phyloP scores from a whole-genome alignment of 2,797 vertebrate genomes.

The Percopsis omiscomaycus region DNA sequence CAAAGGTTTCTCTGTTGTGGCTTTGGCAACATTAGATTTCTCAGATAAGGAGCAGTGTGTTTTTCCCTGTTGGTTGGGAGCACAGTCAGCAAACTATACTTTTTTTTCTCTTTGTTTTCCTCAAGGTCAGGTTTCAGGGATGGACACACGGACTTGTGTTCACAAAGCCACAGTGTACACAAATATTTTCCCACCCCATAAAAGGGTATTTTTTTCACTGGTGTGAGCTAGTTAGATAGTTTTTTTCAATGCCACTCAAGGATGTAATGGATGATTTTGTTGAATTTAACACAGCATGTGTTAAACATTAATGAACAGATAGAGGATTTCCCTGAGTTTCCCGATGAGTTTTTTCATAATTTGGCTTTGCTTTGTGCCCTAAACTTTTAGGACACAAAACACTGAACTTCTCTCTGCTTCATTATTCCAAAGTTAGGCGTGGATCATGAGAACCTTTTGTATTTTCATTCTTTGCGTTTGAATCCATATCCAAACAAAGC shows the following conservation, averaged over 20 bases:
- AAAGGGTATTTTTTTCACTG: conserved; percentile 21
- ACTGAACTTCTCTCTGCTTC: conserved; percentile 30
- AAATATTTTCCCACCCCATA: conserved; percentile 16
- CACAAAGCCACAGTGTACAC: conserved; percentile 39
- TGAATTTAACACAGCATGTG: conserved; percentile 3
- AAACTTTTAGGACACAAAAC: conserved; percentile 17
- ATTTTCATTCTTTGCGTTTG: conserved; percentile 60
- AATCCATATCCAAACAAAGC: conserved; percentile 71
- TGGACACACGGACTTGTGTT: conserved; percentile 42
- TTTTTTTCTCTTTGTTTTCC: conserved; percentile 46
- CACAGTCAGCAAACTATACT: conserved; percentile 30
- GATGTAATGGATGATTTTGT: conserved; percentile 12
- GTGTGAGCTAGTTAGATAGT: too few relatives aligned
- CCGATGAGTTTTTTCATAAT: conserved; percentile 16
- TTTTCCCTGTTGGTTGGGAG: conserved; percentile 47
- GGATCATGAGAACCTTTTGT: conserved; percentile 64
- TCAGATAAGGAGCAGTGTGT: conserved; percentile 53
- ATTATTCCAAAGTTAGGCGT: conserved; percentile 48
- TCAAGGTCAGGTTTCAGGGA: conserved; percentile 58
- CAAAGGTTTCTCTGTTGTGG: conserved; percentile 63
- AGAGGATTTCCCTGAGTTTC: conserved; percentile 20
- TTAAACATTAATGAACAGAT: conserved; percentile 20
- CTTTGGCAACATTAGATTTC: conserved; percentile 67
- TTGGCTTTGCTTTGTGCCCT: conserved; percentile 21
- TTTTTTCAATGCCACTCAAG: conserved; percentile 1